Conservation (phyloP, 2,113 vertebrate species). For the Sylvietta virens region DNA sequence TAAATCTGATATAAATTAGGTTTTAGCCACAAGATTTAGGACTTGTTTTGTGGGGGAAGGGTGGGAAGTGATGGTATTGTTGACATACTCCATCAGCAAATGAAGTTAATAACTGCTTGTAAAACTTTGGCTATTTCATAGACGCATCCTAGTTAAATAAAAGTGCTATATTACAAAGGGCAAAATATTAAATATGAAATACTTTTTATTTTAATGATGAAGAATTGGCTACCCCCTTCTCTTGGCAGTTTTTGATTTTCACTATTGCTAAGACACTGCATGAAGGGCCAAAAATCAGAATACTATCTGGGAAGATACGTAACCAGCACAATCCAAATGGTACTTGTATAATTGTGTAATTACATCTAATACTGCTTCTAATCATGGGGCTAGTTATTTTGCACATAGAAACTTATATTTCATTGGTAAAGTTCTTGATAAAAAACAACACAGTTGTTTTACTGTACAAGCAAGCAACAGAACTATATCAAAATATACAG, state of each 20-base stretch:
- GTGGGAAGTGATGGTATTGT: constrained; percentile 46
- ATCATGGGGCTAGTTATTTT: constrained; percentile 72
- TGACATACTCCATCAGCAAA: constrained; percentile 71
- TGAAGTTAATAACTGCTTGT: constrained; percentile 66
- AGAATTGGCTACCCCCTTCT: constrained; percentile 74
- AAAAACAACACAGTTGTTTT: constrained; percentile 72
- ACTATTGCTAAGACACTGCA: constrained; percentile 82
- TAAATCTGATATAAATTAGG: constrained; percentile 82
- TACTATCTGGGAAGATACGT: constrained; percentile 71
- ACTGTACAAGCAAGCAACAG: constrained; percentile 74
- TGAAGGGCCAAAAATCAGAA: constrained; percentile 75
- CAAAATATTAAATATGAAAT: constrained; percentile 70
- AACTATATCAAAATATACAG: constrained; percentile 75
- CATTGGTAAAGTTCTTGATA: constrained; percentile 74
- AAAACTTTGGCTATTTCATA: constrained; percentile 81
- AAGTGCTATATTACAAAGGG: constrained; percentile 81
- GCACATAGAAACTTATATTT: constrained; percentile 76
- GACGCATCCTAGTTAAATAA: constrained; percentile 76
- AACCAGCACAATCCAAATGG: constrained; percentile 75
- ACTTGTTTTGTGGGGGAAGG: constrained; percentile 53
- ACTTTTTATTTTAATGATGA: constrained; percentile 48
- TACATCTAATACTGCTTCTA: constrained; percentile 79
- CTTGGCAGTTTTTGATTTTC: constrained; percentile 69
- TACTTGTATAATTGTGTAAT: constrained; percentile 66
- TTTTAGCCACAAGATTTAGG: constrained; percentile 72